Evolutionary conservation across 2,888 invertebrate species (phyloP).

Genomic region (Cataglyphis rosenhaueri): DNA sequence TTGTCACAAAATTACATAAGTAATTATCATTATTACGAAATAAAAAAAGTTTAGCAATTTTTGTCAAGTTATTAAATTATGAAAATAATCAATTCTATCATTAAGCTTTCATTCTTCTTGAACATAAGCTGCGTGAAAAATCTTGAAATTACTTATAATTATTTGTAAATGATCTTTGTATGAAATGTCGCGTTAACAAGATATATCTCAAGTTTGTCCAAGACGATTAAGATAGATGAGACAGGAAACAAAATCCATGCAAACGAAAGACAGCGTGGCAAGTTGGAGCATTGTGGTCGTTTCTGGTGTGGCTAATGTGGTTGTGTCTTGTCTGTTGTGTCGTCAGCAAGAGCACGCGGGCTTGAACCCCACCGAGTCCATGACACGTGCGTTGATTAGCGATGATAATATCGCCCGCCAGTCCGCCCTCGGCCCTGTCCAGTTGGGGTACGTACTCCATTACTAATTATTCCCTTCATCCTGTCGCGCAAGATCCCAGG

Average conservation of each 20-base stretch:
- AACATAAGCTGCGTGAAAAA: not conserved
- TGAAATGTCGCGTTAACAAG: not conserved
- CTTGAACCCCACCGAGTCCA: slow-evolving; percentile 96
- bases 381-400: slow-evolving; percentile 97
- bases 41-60: not conserved
- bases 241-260: slow-evolving; percentile 71
- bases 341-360: slow-evolving; percentile 95
- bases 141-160: not conserved
- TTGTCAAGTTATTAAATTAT: not conserved
- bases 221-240: slow-evolving; percentile 1
- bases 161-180: not conserved
- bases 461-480: slow-evolving; percentile 76
- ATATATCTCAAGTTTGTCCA: slow-evolving; percentile 29
- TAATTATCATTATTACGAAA: not conserved
- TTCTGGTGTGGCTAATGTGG: slow-evolving; percentile 86
- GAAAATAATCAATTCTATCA: not conserved
- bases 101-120: not conserved
- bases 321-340: slow-evolving; percentile 88
- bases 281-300: slow-evolving; percentile 82
- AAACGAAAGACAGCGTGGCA: slow-evolving; percentile 75
- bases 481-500: slow-evolving; percentile 31
- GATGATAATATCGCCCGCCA: slow-evolving; percentile 94
- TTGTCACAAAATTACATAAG: too few species aligned
- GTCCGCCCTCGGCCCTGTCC: slow-evolving; percentile 95
- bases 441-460: slow-evolving; percentile 95